Evolutionary conservation across 1,140 invertebrate genomes (phyloP).

Genomic region (Drosophila chauvacae): DNA sequence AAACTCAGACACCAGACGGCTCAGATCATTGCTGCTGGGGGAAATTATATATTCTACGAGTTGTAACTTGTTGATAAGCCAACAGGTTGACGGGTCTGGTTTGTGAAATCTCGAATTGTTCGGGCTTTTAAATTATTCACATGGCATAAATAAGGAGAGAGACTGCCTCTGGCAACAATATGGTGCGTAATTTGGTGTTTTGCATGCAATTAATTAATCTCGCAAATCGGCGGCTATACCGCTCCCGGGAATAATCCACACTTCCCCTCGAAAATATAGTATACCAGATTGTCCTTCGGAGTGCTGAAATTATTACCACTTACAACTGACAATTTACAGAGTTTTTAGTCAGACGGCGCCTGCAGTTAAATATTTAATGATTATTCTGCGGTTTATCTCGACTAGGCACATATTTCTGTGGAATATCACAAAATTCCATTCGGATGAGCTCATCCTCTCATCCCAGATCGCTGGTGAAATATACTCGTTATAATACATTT

Average conservation of each 20-base stretch:
- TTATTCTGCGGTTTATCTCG: slow-evolving; percentile 20
- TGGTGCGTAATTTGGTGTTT: slow-evolving; percentile 78
- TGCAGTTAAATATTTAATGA: slow-evolving; percentile 43
- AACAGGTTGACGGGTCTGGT: slow-evolving; percentile 33
- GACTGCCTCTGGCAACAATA: slow-evolving; percentile 47
- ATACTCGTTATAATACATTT: slow-evolving; percentile 43
- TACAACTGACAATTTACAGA: slow-evolving; percentile 44
- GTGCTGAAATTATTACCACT: slow-evolving; percentile 35
- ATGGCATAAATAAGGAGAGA: slow-evolving; percentile 36
- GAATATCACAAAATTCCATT: slow-evolving; percentile 59
- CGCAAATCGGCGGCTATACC: slow-evolving; percentile 17
- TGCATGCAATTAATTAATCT: slow-evolving; percentile 72
- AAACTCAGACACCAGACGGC: slow-evolving; percentile 18
- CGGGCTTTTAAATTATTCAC: slow-evolving; percentile 42
- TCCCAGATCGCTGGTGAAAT: slow-evolving; percentile 6
- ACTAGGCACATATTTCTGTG: slow-evolving; percentile 33
- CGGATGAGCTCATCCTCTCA: slow-evolving; percentile 40
- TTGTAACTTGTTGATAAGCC: slow-evolving; percentile 44
- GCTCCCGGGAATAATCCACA: slow-evolving; percentile 7
- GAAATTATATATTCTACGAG: slow-evolving; percentile 25
- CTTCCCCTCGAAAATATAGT: slow-evolving; percentile 6
- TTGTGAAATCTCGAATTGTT: slow-evolving; percentile 27
- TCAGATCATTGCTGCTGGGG: slow-evolving; percentile 9
- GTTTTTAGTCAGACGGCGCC: slow-evolving; percentile 36
- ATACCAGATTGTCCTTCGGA: slow-evolving; percentile 14